Evolutionary conservation across 2,113 vertebrate species (phyloP), one percentile per base, ranked within the genome.

Genomic region (Enhydra lutris): DNA sequence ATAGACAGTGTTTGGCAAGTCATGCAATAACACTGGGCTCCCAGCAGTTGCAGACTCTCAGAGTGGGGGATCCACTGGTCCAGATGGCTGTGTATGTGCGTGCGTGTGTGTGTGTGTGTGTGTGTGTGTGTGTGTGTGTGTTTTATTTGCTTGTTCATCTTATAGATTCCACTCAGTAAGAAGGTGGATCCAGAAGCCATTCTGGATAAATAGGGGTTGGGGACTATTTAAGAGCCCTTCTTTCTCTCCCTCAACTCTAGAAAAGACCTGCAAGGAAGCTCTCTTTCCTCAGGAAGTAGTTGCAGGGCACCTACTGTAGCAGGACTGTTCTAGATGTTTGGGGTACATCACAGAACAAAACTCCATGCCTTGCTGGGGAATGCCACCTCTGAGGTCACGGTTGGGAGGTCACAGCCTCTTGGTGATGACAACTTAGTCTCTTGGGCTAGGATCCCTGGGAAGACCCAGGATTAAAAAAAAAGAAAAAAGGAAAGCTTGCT

Each of bases 351-450:
- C 24, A 26, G 31, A 39, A 36, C 39, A 80, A 50, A 20, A 4
- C 4, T 9, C 4, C 14, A 13, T 3, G 29, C 5, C n/a, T 34
- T 67, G 23, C 34, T 13, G 47, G 81, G 47, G 39, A 73, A 17
- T 2, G 0, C 0, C 0, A 1, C 3, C 10, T 65, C 42, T 20
- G 18, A 18, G 7, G 3, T 17, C 47, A 50, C 31, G 17, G 17
- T 36, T 63, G 50, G 23, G 34, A 67, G 39, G 34, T 29, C 45
- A 9, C 26, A 36, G 81, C 50, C 59, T 47, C 45, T 36, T n/a
- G 1, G 29, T 18, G 34, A 15, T 24, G 17, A 7, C 31, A 36
- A 36, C 15, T 69, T 73, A 10, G 24, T n/a, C 42, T 80, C 50
- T 4, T 55, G 45, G 23, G 8, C 20, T 31, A 17, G 55, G 65